Conservation (phyloP, 2,113 vertebrate species). For the Eublepharis macularius region DNA sequence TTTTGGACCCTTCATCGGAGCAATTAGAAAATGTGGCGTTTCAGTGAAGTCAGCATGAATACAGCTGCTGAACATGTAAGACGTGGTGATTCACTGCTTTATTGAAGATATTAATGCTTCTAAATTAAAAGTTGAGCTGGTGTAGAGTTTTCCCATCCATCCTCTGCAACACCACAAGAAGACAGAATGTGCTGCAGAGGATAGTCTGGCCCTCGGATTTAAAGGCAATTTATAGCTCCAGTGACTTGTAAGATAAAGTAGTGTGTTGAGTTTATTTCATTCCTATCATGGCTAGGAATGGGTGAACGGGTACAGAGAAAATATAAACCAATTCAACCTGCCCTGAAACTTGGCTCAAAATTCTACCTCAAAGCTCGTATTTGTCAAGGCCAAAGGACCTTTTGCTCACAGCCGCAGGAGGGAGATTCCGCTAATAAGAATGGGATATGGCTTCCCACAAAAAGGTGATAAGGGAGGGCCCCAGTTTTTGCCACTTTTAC, state of each 20-base stretch:
- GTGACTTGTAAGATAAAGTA: constrained; percentile 54
- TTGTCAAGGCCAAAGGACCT: background rate
- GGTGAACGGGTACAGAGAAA: constrained; percentile 16
- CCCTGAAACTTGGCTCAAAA: background rate
- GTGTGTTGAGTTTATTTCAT: constrained; percentile 55
- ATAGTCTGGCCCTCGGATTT: constrained; percentile 35
- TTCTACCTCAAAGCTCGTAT: background rate
- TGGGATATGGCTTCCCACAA: background rate
- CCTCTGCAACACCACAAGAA: background rate
- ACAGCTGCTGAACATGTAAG: background rate
- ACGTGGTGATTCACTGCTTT: background rate
- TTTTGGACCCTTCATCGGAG: background rate
- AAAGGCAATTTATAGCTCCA: constrained; percentile 69
- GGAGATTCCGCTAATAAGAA: background rate
- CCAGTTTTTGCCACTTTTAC: background rate
- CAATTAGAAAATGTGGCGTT: background rate
- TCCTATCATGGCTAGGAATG: constrained; percentile 7
- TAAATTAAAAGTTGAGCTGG: background rate
- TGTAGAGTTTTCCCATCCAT: background rate
- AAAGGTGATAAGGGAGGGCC: too few species aligned
- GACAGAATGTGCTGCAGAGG: background rate
- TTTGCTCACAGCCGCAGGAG: background rate
- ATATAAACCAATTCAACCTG: background rate
- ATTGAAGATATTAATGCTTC: background rate
- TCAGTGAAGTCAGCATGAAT: background rate